phyloP scores from a whole-genome alignment of 2,113 vertebrate species.

The Cinclus cinclus region DNA sequence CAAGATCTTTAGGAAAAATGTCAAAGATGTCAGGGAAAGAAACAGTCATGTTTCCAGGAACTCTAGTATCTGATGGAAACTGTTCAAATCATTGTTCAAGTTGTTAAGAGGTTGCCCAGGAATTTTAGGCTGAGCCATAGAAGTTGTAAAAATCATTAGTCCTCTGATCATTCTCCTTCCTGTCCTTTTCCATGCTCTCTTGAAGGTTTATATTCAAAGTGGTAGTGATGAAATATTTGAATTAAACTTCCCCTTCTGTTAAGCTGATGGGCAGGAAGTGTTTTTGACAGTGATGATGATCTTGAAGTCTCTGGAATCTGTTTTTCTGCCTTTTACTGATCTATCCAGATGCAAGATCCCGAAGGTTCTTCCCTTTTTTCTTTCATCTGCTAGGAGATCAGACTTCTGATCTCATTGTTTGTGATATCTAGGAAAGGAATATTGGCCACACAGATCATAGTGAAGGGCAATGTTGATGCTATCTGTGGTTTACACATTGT shows the following conservation, averaged over 20 bases:
- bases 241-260: neutral
- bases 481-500: conserved; percentile 23
- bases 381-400: conserved; percentile 20
- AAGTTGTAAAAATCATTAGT: neutral
- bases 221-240: neutral
- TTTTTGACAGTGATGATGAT: conserved; percentile 1
- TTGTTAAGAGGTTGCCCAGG: neutral
- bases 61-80: neutral
- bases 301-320: neutral
- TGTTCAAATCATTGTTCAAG: neutral
- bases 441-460: conserved; percentile 35
- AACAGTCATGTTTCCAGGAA: neutral
- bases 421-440: conserved; percentile 4
- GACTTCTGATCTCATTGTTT: conserved; percentile 22
- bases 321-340: conserved; percentile 30
- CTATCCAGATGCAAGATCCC: conserved; percentile 17
- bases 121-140: neutral
- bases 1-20: neutral
- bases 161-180: neutral
- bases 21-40: neutral
- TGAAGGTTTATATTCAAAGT: neutral
- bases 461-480: conserved; percentile 39
- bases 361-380: conserved; percentile 18
- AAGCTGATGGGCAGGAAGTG: neutral
- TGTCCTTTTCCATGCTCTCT: neutral